Evolutionary conservation across 1,140 invertebrate genomes (phyloP).

Genomic region (Sycophaga agraensis): DNA sequence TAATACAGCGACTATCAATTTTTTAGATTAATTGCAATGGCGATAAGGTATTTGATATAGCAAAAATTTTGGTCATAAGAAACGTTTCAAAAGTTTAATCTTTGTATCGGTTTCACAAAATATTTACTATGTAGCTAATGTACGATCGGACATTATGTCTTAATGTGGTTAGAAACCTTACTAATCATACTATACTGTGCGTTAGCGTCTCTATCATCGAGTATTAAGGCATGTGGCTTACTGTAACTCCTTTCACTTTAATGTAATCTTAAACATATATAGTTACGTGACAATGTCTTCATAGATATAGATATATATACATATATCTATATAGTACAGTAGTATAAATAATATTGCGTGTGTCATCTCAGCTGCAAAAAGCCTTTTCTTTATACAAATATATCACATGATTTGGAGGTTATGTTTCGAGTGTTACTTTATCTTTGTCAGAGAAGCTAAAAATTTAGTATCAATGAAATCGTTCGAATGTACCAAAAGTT

Average conservation of each 20-base stretch:
- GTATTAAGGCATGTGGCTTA: constrained; percentile 28
- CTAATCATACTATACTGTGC: constrained; percentile 13
- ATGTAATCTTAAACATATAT: constrained; percentile 7
- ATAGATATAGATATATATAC: no score
- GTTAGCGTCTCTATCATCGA: constrained; percentile 10
- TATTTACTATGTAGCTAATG: background rate
- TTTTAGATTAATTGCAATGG: constrained; percentile 16
- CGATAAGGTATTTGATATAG: constrained; percentile 12
- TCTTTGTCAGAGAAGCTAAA: no score
- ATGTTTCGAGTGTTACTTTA: background rate
- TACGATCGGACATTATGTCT: constrained; percentile 5
- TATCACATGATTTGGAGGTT: background rate
- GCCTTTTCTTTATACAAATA: background rate
- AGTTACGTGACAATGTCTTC: background rate
- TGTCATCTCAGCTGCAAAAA: background rate
- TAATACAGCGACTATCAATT: constrained; percentile 19
- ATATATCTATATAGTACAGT: no score
- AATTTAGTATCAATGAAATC: no score
- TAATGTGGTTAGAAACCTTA: constrained; percentile 12
- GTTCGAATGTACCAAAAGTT: no score
- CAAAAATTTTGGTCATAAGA: constrained; percentile 12
- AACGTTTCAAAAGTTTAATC: background rate
- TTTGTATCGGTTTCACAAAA: constrained; percentile 4
- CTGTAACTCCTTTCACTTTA: constrained; percentile 5
- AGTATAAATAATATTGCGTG: constrained; percentile 14